phyloP scores from a whole-genome alignment of 2,113 vertebrate species.

The Psittacara wagleri region DNA sequence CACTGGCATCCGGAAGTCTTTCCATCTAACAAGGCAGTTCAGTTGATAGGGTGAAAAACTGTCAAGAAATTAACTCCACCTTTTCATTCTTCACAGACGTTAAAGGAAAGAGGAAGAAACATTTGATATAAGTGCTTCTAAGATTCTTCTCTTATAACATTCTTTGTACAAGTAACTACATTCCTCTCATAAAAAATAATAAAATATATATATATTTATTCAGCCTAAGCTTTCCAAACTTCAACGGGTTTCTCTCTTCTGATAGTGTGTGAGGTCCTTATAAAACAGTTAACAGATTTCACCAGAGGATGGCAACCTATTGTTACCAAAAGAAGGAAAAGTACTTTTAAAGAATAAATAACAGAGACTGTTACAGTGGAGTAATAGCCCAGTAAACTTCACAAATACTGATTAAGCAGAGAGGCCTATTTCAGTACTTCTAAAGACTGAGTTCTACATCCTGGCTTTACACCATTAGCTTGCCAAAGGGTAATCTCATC shows the following conservation, averaged over 20 bases:
- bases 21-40: neutral
- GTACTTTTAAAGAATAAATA: neutral
- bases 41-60: neutral
- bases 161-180: neutral
- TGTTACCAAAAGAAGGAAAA: neutral
- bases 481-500: neutral
- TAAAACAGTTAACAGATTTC: neutral
- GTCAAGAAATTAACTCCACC: neutral
- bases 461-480: neutral
- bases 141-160: neutral
- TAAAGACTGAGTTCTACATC: neutral
- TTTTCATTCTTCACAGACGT: neutral
- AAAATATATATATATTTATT: neutral
- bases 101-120: neutral
- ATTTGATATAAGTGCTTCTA: neutral
- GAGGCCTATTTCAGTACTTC: neutral
- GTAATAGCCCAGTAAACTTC: neutral
- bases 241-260: neutral
- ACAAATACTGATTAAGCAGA: neutral
- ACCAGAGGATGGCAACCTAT: slow-evolving; percentile 70
- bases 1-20: neutral
- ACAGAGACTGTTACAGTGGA: neutral
- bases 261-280: neutral
- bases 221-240: neutral
- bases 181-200: neutral